Evolutionary conservation across 2,797 vertebrate species (phyloP).

Genomic region (Lophius americanus): DNA sequence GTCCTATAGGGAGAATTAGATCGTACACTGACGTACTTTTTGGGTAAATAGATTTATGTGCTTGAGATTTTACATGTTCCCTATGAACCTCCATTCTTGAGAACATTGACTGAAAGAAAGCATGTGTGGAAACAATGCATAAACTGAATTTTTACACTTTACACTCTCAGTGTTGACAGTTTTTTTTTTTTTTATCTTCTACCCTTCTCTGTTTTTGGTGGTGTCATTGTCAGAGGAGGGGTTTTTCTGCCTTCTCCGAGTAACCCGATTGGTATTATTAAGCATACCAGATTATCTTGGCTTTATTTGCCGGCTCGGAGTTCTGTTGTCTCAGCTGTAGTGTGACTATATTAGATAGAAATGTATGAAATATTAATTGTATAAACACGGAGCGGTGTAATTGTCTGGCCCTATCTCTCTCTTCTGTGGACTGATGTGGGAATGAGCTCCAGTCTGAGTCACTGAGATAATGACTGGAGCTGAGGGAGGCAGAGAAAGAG

Average conservation of each 20-base stretch:
- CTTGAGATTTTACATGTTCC: slow-evolving; percentile 1
- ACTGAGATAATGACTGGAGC: slow-evolving; percentile 65
- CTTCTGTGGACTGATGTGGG: slow-evolving; percentile 65
- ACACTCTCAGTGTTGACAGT: neutral
- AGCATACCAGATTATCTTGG: slow-evolving; percentile 52
- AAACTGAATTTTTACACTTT: too few species aligned
- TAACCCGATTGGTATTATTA: slow-evolving; percentile 46
- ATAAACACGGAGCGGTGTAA: slow-evolving; percentile 69
- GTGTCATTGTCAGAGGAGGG: slow-evolving; percentile 22
- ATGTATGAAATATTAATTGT: slow-evolving; percentile 75
- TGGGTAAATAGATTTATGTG: too few species aligned
- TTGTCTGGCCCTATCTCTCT: slow-evolving; percentile 64
- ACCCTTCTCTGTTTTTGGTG: slow-evolving; percentile 3
- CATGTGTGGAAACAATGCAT: too few species aligned
- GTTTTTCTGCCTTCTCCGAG: slow-evolving; percentile 12
- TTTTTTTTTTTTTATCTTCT: slow-evolving; percentile 8
- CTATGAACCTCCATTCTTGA: neutral
- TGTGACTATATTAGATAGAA: slow-evolving; percentile 63
- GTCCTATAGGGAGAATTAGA: too few species aligned
- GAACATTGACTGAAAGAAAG: neutral
- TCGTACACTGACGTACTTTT: too few species aligned
- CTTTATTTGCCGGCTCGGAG: slow-evolving; percentile 53
- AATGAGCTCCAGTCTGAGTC: slow-evolving; percentile 68
- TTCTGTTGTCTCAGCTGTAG: slow-evolving; percentile 51
- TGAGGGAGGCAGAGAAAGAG: slow-evolving; percentile 10